Evolutionary conservation across 1,140 invertebrate species (phyloP).

Genomic region (Chionoecetes opilio): DNA sequence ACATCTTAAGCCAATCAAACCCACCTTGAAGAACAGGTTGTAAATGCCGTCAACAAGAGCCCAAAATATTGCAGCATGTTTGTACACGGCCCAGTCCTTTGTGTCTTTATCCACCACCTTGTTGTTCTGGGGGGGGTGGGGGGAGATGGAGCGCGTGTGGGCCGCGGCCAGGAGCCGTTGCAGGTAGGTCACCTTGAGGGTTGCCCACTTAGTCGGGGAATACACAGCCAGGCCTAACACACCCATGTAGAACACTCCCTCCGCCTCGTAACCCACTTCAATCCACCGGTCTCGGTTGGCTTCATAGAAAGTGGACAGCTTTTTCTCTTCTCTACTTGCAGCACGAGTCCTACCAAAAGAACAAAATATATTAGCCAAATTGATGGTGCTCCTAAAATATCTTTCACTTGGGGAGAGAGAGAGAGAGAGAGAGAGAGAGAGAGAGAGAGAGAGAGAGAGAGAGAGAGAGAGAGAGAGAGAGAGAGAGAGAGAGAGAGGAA

Average conservation of each 20-base stretch:
- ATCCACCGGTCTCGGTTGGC: conserved; percentile 86
- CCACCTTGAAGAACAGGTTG: conserved; percentile 85
- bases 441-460: too few relatives aligned
- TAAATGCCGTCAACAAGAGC: conserved; percentile 91
- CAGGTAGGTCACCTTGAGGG: conserved; percentile 87
- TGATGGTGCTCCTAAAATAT: background rate
- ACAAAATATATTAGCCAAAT: conserved; percentile 42
- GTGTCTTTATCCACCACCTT: conserved; percentile 83
- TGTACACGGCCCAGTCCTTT: conserved; percentile 93
- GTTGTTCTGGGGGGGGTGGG: conserved; percentile 85
- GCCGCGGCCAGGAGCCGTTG: conserved; percentile 91
- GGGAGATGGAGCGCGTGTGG: conserved; percentile 87
- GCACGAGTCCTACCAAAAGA: conserved; percentile 56
- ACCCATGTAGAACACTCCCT: conserved; percentile 94
- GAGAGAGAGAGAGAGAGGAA: too few relatives aligned
- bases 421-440: too few relatives aligned
- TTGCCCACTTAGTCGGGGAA: conserved; percentile 88
- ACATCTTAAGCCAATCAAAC: background rate
- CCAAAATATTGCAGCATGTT: conserved; percentile 93
- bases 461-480: too few relatives aligned
- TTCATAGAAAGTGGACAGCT: conserved; percentile 84
- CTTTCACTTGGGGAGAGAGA: too few relatives aligned
- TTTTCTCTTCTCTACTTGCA: conserved; percentile 70
- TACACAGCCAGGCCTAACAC: conserved; percentile 92
- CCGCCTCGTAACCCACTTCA: conserved; percentile 93